phyloP scores from a whole-genome alignment of 2,888 invertebrate genomes.

The Steinernema hermaphroditum region DNA sequence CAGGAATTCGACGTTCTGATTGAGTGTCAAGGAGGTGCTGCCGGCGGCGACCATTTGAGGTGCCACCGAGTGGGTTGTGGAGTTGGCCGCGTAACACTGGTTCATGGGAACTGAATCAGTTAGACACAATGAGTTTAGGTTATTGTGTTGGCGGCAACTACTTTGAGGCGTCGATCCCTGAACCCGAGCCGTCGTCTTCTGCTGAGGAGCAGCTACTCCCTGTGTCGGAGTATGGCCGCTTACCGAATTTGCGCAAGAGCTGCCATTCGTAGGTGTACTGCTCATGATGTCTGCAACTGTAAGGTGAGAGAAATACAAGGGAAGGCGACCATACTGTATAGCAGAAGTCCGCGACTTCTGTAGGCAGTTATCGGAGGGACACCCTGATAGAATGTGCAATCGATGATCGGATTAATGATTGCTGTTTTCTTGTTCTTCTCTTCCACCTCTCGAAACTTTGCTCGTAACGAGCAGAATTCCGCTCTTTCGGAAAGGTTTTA shows the following conservation, averaged over 20 bases:
- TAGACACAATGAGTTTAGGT: no score
- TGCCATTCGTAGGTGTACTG: neutral
- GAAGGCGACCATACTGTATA: neutral
- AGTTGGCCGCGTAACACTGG: neutral
- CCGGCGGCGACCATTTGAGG: constrained; percentile 22
- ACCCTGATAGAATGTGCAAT: neutral
- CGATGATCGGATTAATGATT: constrained; percentile 18
- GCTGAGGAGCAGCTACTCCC: constrained; percentile 1
- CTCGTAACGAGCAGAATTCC: neutral
- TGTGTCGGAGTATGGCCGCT: constrained; percentile 18
- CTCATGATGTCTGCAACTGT: constrained; percentile 19
- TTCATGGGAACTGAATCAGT: neutral
- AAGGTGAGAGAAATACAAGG: neutral
- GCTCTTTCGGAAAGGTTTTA: neutral
- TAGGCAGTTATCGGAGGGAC: neutral
- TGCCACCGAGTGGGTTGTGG: constrained; percentile 22
- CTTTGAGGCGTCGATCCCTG: constrained; percentile 12
- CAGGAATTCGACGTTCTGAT: constrained; percentile 42
- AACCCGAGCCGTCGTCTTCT: constrained; percentile 19
- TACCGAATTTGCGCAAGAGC: constrained; percentile 5
- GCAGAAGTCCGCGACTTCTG: constrained; percentile 12
- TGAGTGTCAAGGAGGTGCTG: neutral
- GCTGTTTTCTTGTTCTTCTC: neutral
- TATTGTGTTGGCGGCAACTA: neutral
- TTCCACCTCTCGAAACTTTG: neutral